Evolutionary conservation across 2,113 vertebrate species (phyloP).

Genomic region (Cottus gobio): DNA sequence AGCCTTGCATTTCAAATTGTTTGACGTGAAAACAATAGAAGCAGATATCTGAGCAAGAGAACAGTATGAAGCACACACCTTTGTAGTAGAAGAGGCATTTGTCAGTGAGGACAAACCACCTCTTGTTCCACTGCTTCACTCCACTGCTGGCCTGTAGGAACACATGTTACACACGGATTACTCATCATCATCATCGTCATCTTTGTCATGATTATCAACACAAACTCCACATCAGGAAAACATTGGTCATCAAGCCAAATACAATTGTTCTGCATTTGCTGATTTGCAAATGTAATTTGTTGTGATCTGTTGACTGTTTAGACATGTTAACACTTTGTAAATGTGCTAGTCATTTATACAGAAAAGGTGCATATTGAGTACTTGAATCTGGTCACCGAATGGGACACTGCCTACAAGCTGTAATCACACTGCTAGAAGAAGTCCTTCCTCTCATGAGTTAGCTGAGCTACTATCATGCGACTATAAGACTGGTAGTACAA

Average conservation of each 20-base stretch:
- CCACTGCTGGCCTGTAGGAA: constrained; percentile 91
- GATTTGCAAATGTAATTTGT: not conserved
- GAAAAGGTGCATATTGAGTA: too few relatives aligned
- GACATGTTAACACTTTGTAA: not conserved
- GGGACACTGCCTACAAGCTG: too few relatives aligned
- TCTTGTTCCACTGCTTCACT: constrained; percentile 96
- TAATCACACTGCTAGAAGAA: too few relatives aligned
- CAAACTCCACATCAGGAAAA: too few relatives aligned
- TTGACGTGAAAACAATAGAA: not conserved
- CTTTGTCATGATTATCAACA: not conserved
- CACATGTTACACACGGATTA: constrained; percentile 20
- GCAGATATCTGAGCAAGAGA: not conserved
- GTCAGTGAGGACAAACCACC: constrained; percentile 96
- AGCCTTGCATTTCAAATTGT: not conserved
- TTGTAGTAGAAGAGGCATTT: constrained; percentile 98
- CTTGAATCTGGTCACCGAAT: not conserved
- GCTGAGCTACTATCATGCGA: too few relatives aligned
- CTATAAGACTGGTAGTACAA: too few relatives aligned
- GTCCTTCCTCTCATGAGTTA: too few relatives aligned
- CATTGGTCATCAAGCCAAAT: not conserved
- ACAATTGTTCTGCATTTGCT: not conserved
- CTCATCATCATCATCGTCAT: not conserved
- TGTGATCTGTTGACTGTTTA: not conserved
- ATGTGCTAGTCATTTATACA: too few relatives aligned
- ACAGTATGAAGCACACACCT: constrained; percentile 81